A percentile compares a stretch with the other conserved stretches of the same genome.
Conservation (phyloP, 2,113 vertebrate species). For the Rhinoderma darwinii region DNA sequence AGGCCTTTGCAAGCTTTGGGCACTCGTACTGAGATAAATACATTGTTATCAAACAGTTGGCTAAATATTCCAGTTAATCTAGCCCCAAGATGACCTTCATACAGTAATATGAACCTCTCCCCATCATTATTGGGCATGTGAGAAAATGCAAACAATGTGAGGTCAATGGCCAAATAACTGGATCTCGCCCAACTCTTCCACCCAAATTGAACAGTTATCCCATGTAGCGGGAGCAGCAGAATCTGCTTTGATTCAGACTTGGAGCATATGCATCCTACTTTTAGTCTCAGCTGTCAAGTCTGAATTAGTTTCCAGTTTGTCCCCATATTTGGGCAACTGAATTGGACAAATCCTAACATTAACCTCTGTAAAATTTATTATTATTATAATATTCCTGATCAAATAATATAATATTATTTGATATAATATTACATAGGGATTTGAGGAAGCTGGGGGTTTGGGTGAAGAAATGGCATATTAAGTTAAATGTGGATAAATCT, state of each 20-base stretch:
- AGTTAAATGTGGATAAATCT: too few species aligned
- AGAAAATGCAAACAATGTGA: neutral
- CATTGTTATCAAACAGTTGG: slow-evolving; percentile 5
- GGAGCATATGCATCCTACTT: neutral
- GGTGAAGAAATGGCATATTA: too few species aligned
- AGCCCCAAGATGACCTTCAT: slow-evolving; percentile 6
- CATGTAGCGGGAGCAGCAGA: neutral
- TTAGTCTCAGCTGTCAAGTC: neutral
- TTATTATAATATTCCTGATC: too few species aligned
- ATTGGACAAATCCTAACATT: too few species aligned
- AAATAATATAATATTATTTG: too few species aligned
- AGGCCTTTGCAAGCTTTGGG: neutral
- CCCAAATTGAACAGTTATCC: neutral
- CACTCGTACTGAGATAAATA: neutral
- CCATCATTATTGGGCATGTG: neutral
- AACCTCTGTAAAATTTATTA: too few species aligned
- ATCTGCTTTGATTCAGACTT: neutral
- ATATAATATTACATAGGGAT: too few species aligned
- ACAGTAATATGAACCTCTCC: neutral
- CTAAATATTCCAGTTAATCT: neutral
- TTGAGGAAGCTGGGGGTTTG: too few species aligned
- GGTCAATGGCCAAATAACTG: slow-evolving; percentile 4
- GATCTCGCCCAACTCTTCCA: neutral
- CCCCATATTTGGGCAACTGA: neutral
- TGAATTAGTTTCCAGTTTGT: neutral